Evolutionary conservation across 1,140 invertebrate species (phyloP).

Genomic region (Pemphigus obesinymphae): DNA sequence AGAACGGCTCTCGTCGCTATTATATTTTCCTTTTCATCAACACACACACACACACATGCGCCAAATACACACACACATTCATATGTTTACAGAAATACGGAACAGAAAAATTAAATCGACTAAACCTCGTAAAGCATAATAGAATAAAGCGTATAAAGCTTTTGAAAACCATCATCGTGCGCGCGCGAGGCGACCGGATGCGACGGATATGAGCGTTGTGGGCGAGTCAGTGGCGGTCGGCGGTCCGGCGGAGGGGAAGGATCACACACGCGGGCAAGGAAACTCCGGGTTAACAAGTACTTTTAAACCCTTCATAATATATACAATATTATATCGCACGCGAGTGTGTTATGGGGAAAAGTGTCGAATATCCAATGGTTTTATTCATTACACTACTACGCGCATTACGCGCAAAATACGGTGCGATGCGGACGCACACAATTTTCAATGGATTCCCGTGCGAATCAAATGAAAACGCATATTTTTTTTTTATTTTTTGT

Average conservation of each 20-base stretch:
- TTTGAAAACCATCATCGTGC: neutral
- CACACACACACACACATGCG: neutral
- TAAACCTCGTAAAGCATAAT: no score
- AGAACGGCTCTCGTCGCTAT: neutral
- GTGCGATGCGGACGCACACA: no score
- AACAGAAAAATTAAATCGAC: neutral
- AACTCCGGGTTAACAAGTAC: neutral
- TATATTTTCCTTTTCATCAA: slow-evolving; percentile 18
- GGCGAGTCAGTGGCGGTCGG: no score
- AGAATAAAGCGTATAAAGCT: no score
- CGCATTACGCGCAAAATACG: no score
- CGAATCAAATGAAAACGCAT: no score
- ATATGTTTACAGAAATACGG: neutral
- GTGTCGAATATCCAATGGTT: neutral
- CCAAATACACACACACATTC: neutral
- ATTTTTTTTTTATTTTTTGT: no score
- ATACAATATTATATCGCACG: neutral
- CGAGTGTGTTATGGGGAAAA: neutral
- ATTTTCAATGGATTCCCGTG: no score
- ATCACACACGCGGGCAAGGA: neutral
- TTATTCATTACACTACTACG: no score
- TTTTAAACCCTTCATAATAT: neutral
- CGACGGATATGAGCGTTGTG: neutral
- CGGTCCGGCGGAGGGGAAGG: no score
- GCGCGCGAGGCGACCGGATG: neutral